Evolutionary conservation across 2,888 invertebrate species (phyloP).

Genomic region (Azorinus chamasolen): DNA sequence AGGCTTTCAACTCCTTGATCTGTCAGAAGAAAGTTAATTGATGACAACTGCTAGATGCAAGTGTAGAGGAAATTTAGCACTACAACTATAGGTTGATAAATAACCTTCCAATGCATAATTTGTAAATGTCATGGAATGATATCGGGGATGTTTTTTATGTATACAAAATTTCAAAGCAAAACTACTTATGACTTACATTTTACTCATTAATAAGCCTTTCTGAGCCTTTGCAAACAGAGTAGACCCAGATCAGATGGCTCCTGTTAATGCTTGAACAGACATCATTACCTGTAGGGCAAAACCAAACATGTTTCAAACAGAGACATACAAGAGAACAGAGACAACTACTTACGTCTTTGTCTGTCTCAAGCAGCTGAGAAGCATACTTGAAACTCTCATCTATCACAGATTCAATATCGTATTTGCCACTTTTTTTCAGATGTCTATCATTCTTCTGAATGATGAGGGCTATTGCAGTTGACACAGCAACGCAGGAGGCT

Average conservation of each 20-base stretch:
- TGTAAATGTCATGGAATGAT: background rate
- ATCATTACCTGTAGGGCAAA: too few relatives aligned
- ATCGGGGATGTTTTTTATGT: background rate
- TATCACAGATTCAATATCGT: constrained; percentile 78
- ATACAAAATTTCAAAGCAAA: too few relatives aligned
- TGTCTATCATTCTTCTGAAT: constrained; percentile 78
- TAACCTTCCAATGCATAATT: background rate
- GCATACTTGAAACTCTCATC: constrained; percentile 78
- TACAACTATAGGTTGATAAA: too few relatives aligned
- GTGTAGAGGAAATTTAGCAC: too few relatives aligned
- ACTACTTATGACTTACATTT: too few relatives aligned
- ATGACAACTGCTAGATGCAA: too few relatives aligned
- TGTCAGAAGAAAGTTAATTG: constrained; percentile 41
- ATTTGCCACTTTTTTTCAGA: constrained; percentile 77
- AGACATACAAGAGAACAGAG: too few relatives aligned
- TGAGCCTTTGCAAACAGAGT: too few relatives aligned
- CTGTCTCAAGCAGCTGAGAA: constrained; percentile 63
- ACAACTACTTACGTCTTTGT: constrained; percentile 62
- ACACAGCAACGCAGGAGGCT: constrained; percentile 84
- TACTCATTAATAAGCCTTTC: too few relatives aligned
- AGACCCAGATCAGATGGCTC: too few relatives aligned
- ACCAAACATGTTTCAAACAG: too few relatives aligned
- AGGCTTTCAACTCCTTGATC: constrained; percentile 76
- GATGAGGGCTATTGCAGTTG: constrained; percentile 80
- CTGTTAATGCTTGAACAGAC: too few relatives aligned